Conservation (phyloP, 2,113 vertebrate species). For the Notarius quadriscutis region DNA sequence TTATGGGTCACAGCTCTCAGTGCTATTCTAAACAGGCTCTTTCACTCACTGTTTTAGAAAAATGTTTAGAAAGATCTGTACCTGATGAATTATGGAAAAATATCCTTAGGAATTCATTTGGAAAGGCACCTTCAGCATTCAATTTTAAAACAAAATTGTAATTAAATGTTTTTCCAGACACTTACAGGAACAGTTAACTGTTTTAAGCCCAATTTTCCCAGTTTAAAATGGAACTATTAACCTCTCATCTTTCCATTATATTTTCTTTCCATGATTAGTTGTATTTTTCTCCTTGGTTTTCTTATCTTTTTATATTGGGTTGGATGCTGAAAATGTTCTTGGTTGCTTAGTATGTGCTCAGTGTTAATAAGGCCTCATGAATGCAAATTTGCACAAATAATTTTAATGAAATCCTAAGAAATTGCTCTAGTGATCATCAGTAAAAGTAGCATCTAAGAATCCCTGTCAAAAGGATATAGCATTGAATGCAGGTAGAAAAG, state of each 20-base stretch:
- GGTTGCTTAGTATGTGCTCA: neutral
- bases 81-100: slow-evolving; percentile 17
- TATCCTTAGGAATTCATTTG: slow-evolving; percentile 1
- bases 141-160: neutral
- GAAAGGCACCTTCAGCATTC: neutral
- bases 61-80: slow-evolving; percentile 11
- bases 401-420: neutral
- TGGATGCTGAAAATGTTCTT: neutral
- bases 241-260: neutral
- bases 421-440: neutral
- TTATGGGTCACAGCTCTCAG: slow-evolving; percentile 33
- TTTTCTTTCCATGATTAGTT: neutral
- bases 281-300: neutral
- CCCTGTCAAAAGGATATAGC: neutral
- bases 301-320: slow-evolving; percentile 22
- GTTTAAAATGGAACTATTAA: neutral
- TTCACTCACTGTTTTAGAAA: slow-evolving; percentile 13
- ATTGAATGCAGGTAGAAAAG: neutral
- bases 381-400: neutral
- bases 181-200: neutral
- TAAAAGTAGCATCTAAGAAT: neutral
- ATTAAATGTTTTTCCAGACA: neutral
- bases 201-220: neutral
- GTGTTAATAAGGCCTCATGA: neutral
- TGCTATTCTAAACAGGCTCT: neutral